phyloP scores from a whole-genome alignment of 2,113 vertebrate genomes.

The Tretioscincus oriximinensis region DNA sequence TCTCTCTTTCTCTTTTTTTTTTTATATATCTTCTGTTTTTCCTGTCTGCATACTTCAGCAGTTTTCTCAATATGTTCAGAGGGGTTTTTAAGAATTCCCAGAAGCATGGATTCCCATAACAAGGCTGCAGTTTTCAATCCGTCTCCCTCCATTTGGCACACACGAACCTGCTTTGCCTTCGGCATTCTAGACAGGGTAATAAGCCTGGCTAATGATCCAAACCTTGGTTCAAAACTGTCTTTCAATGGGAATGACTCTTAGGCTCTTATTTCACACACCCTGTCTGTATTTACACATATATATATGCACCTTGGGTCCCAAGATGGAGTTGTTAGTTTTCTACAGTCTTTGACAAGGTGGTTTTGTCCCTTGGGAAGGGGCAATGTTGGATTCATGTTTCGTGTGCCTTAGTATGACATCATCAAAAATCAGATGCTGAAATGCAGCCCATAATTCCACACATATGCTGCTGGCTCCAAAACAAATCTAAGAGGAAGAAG shows the following conservation, averaged over 20 bases:
- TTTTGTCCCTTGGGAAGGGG: background rate
- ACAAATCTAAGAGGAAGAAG: background rate
- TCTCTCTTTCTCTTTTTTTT: too few species aligned
- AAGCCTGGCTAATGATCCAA: slow-evolving; percentile 56
- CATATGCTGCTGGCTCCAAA: background rate
- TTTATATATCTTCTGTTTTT: slow-evolving; percentile 32
- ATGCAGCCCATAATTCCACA: background rate
- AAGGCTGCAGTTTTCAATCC: slow-evolving; percentile 33
- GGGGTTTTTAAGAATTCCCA: slow-evolving; percentile 54
- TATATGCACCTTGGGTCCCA: too few species aligned
- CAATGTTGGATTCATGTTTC: accelerated
- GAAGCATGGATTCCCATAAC: slow-evolving; percentile 56
- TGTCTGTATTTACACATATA: too few species aligned
- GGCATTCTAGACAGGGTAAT: slow-evolving; percentile 57
- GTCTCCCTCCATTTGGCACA: slow-evolving; percentile 37
- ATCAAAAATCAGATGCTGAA: background rate
- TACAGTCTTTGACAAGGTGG: too few species aligned
- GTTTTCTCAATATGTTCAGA: slow-evolving; percentile 44
- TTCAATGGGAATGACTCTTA: slow-evolving; percentile 43
- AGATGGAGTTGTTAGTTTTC: too few species aligned
- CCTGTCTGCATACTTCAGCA: slow-evolving; percentile 20
- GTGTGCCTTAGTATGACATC: background rate
- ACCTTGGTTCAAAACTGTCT: slow-evolving; percentile 44
- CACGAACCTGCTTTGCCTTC: slow-evolving; percentile 69
- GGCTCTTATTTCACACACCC: background rate